Evolutionary conservation across 2,888 invertebrate species (phyloP), one percentile per base, ranked within the genome.

Genomic region (Epinotia ramella): DNA sequence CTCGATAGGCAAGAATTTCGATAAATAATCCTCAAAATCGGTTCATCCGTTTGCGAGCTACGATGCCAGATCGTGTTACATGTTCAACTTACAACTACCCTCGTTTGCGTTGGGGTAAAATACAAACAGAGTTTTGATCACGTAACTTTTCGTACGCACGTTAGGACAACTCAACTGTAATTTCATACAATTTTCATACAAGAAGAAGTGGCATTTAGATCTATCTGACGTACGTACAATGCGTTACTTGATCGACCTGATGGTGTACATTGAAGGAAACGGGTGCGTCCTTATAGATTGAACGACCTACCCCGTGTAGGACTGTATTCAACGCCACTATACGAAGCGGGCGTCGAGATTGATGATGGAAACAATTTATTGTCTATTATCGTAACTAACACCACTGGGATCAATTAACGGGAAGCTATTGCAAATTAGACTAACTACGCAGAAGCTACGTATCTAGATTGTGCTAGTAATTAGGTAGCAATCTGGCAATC

Each of bases 351-450:
- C 89, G 88, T 85, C 79, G 86, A 91, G 92, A 93, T 93, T 91
- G 92, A 92, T 92, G 91, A 84, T 82, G 87, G 87, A 86, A 90
- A 92, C 93, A 91, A 93, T 94, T 93, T 94, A 94, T 92, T 87
- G 94, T 89, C 92, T 91, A 94, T 94, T 93, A 93, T 89, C 88
- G 91, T 89, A 88, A 88, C 89, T 87, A 88, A 91, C 87, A 85
- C 86, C 86, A 86, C 85, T 86, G 88, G 88, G 92, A 92, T 92
- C 93, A 91, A 93, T 94, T 94, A 93, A 92, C 92, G 90, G 90
- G 88, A 90, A 91, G 89, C 87, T 88, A 91, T 91, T 90, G 91
- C 92, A 92, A 93, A 93, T 94, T 91, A 93, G 90, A 87, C 89
- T 90, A 89, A 89, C 87, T 84, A 89, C 88, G 85, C 86, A 83